A percentile compares a stretch with the other conserved stretches of the same genome.
phyloP scores from a whole-genome alignment of 2,888 invertebrate genomes.

The Halictus quadricinctus region DNA sequence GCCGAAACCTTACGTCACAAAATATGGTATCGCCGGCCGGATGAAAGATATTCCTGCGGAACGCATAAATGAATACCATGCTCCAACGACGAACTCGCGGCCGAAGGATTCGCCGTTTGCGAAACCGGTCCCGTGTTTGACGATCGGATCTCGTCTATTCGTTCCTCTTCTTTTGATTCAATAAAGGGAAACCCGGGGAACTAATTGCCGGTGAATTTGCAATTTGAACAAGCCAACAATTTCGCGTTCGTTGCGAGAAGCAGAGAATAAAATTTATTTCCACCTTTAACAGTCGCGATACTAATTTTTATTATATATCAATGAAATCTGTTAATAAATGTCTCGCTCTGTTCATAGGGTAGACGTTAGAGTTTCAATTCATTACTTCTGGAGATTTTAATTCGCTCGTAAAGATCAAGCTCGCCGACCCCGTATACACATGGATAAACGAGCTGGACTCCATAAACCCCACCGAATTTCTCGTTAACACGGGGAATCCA shows the following conservation, averaged over 20 bases:
- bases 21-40: slow-evolving; percentile 45
- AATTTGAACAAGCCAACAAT: not conserved
- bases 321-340: not conserved
- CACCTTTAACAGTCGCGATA: not conserved
- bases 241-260: not conserved
- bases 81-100: slow-evolving; percentile 5
- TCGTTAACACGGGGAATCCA: not conserved
- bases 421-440: not conserved
- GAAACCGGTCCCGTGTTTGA: slow-evolving; percentile 9
- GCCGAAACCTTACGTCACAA: slow-evolving; percentile 47
- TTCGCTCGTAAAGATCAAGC: not conserved
- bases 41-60: slow-evolving; percentile 52
- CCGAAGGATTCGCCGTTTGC: slow-evolving; percentile 31
- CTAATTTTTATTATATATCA: not conserved
- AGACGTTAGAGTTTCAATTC: not conserved
- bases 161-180: not conserved
- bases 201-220: not conserved
- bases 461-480: not conserved
- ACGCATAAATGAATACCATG: slow-evolving; percentile 55
- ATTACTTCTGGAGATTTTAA: not conserved
- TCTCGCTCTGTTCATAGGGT: not conserved
- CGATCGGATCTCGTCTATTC: not conserved
- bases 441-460: not conserved
- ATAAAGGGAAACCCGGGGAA: not conserved
- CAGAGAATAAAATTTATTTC: not conserved